phyloP scores from a whole-genome alignment of 2,888 invertebrate genomes.

The Mylabris sibirica region DNA sequence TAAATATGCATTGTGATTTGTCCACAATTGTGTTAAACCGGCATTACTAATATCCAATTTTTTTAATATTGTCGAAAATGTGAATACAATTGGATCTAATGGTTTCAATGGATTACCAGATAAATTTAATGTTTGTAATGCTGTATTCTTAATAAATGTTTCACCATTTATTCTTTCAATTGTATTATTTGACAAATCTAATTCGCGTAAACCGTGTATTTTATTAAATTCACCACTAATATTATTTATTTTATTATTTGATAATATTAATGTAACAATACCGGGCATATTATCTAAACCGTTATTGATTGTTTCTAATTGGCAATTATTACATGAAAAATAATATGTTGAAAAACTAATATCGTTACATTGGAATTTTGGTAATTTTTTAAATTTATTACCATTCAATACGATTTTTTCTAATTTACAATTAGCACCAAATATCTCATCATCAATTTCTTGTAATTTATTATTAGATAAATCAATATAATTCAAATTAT shows the following conservation, averaged over 20 bases:
- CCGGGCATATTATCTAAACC: constrained; percentile 77
- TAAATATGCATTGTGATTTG: constrained; percentile 49
- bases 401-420: constrained; percentile 76
- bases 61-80: constrained; percentile 68
- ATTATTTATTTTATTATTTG: constrained; percentile 65
- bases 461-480: constrained; percentile 76
- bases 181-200: constrained; percentile 77
- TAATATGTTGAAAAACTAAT: constrained; percentile 71
- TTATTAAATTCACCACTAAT: constrained; percentile 66
- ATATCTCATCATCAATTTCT: constrained; percentile 72
- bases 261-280: constrained; percentile 61
- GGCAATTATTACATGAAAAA: constrained; percentile 79
- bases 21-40: constrained; percentile 72
- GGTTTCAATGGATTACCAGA: constrained; percentile 74
- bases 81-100: constrained; percentile 73
- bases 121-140: constrained; percentile 72
- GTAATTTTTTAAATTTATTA: constrained; percentile 73
- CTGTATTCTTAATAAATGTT: constrained; percentile 72
- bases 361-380: constrained; percentile 70
- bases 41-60: constrained; percentile 77
- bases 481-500: constrained; percentile 74
- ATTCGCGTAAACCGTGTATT: constrained; percentile 69
- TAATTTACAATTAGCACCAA: constrained; percentile 73
- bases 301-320: constrained; percentile 70
- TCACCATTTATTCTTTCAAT: constrained; percentile 68